phyloP scores from a whole-genome alignment of 2,797 vertebrate genomes.

The Pangasius macronema region DNA sequence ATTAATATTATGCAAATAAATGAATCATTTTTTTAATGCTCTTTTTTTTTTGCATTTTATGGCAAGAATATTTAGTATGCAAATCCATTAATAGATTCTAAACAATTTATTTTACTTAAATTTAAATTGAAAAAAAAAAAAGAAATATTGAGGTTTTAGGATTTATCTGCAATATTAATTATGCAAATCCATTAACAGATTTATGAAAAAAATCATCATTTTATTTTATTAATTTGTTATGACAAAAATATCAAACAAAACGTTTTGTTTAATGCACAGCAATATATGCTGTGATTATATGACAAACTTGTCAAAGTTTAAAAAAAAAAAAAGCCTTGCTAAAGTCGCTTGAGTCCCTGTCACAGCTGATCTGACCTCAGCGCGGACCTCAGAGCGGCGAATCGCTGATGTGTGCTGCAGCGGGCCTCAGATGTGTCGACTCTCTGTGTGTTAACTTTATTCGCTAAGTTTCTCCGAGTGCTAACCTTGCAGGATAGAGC shows the following conservation, averaged over 20 bases:
- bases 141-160: neutral
- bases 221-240: neutral
- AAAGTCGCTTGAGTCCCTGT: neutral
- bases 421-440: neutral
- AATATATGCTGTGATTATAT: neutral
- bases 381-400: too few species aligned
- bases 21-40: too few species aligned
- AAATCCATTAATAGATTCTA: too few species aligned
- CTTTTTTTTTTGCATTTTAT: too few species aligned
- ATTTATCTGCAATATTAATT: neutral
- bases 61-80: too few species aligned
- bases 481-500: conserved; percentile 12
- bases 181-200: neutral
- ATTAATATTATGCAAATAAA: neutral
- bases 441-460: neutral
- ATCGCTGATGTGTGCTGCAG: neutral
- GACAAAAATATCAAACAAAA: neutral
- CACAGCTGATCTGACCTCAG: neutral
- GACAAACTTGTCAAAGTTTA: neutral
- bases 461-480: neutral
- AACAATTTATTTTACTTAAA: too few species aligned
- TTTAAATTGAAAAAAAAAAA: too few species aligned
- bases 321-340: neutral
- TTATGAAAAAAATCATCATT: neutral
- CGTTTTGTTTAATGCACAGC: too few species aligned